Percentiles rank a stretch among this genome's conserved stretches.
These are phyloP conservation scores for Eurytoma adleriae DNA, from an alignment of 2,888 invertebrate species.

Conservation along the genomic window DNA sequence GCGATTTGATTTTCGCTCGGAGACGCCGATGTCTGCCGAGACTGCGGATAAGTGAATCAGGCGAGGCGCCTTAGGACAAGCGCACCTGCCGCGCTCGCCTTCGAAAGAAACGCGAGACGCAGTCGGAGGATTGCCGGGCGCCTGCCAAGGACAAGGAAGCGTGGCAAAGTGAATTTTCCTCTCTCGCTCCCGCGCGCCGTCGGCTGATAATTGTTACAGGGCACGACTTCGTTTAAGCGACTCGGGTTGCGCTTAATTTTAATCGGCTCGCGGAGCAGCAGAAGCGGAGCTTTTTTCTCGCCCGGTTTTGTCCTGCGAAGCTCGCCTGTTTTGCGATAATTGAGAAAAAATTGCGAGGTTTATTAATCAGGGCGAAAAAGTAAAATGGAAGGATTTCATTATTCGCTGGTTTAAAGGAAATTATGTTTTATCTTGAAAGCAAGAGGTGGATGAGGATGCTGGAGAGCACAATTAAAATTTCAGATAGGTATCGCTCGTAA, in stretches of 20 bases:
- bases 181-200: background rate
- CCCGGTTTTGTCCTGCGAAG: no score
- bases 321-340: background rate
- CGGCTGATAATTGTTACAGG: slow-evolving; percentile 5
- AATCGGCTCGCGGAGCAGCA: background rate
- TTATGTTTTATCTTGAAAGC: background rate
- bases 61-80: background rate
- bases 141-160: background rate
- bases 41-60: slow-evolving; percentile 35
- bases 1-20: slow-evolving; percentile 43
- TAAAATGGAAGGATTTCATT: slow-evolving; percentile 23
- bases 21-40: slow-evolving; percentile 37
- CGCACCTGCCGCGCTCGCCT: slow-evolving; percentile 7
- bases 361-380: slow-evolving; percentile 26
- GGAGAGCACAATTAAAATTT: no score
- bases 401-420: background rate
- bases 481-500: no score
- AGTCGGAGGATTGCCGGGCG: background rate
- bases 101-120: background rate
- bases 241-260: slow-evolving; percentile 1
- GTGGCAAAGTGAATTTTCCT: background rate
- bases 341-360: background rate
- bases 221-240: background rate
- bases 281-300: background rate
- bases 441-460: background rate